These are phyloP conservation scores for Muscicapa adusta DNA, from an alignment of 2,113 vertebrate genomes.

Conservation along the genomic window DNA sequence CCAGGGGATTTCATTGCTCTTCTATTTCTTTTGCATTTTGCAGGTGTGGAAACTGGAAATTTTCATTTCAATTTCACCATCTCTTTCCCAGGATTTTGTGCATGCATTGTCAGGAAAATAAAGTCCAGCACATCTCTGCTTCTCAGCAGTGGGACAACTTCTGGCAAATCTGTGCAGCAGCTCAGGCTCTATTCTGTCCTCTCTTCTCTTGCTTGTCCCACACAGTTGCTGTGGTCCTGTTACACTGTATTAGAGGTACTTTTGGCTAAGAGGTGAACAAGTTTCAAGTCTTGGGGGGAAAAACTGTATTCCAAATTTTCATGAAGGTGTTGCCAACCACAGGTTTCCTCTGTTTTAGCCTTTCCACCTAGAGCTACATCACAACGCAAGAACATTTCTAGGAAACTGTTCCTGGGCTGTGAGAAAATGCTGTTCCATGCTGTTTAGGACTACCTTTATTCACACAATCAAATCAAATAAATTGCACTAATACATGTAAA, in stretches of 20 bases:
- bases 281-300: fast-evolving
- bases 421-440: neutral
- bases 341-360: neutral
- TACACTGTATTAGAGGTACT: neutral
- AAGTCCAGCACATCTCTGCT: neutral
- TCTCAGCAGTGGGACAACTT: neutral
- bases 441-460: neutral
- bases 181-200: neutral
- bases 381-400: neutral
- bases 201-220: neutral
- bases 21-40: neutral
- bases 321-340: neutral
- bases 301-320: neutral
- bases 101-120: neutral
- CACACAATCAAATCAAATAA: neutral
- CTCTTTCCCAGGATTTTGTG: neutral
- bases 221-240: neutral
- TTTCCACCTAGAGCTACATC: neutral
- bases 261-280: fast-evolving
- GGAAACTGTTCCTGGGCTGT: neutral
- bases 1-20: neutral
- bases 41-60: neutral
- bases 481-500: neutral
- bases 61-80: too few relatives aligned
- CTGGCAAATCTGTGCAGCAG: neutral